Conservation (phyloP, 2,797 vertebrate species). For the Acanthornis magna region DNA sequence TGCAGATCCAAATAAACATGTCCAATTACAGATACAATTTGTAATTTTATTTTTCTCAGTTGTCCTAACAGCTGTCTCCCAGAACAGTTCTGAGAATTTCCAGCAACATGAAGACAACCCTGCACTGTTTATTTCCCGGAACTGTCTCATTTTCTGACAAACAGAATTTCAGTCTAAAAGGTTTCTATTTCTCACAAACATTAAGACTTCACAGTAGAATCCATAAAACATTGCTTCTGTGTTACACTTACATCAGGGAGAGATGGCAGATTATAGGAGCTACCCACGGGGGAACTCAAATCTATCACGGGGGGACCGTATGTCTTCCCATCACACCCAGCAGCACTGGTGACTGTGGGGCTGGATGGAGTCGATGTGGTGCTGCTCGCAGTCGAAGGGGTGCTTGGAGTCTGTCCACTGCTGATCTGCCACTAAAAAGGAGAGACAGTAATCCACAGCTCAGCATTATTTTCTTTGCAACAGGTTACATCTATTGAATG, state of each 20-base stretch:
- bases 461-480: background rate
- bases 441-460: background rate
- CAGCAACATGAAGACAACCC: background rate
- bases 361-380: constrained; percentile 76
- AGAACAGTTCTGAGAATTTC: background rate
- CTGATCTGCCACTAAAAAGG: constrained; percentile 75
- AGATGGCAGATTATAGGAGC: constrained; percentile 78
- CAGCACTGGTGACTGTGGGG: constrained; percentile 77
- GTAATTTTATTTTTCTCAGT: background rate
- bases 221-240: background rate
- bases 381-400: constrained; percentile 67
- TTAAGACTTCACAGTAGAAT: background rate
- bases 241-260: constrained; percentile 79
- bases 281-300: constrained; percentile 75
- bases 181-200: background rate
- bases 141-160: background rate
- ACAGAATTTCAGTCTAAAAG: background rate
- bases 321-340: constrained; percentile 72
- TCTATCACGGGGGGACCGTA: constrained; percentile 74
- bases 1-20: background rate
- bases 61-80: background rate
- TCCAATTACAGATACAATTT: background rate
- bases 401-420: constrained; percentile 62
- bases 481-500: background rate
- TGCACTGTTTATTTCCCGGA: background rate